A percentile compares a stretch with the other conserved stretches of the same genome.
Conservation (phyloP, 2,888 invertebrate species). For the Leptinotarsa rubiginosa region DNA sequence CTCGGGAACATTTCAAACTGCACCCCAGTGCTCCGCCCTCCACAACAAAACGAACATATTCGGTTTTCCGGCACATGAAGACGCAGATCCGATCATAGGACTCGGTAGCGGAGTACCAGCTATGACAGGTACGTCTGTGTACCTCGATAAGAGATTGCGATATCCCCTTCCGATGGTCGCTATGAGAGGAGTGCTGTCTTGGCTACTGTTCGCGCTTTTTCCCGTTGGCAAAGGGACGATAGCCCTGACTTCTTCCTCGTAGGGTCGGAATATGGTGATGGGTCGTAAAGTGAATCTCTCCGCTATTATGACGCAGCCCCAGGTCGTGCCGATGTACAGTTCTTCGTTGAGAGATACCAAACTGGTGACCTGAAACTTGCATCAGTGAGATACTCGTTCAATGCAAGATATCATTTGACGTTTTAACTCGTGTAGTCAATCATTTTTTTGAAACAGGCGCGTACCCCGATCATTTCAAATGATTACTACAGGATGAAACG, state of each 20-base stretch:
- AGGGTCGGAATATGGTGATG: conserved; percentile 92
- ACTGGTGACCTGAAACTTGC: conserved; percentile 71
- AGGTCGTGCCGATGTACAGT: conserved; percentile 92
- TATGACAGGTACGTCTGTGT: conserved; percentile 69
- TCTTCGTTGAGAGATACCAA: conserved; percentile 76
- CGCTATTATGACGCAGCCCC: conserved; percentile 94
- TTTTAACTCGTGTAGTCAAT: too few species aligned
- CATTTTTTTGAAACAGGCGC: too few species aligned
- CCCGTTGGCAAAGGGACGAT: conserved; percentile 71
- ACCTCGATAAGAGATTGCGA: conserved; percentile 78
- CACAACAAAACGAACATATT: conserved; percentile 78
- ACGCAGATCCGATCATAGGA: conserved; percentile 54
- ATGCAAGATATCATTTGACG: too few species aligned
- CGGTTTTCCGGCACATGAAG: conserved; percentile 45
- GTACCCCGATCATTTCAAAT: too few species aligned
- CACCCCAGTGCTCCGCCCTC: conserved; percentile 79
- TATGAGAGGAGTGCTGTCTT: conserved; percentile 61
- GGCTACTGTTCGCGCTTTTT: conserved; percentile 32
- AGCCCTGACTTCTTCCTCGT: conserved; percentile 81
- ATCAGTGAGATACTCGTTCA: not conserved
- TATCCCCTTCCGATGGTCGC: conserved; percentile 82
- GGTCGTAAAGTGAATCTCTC: conserved; percentile 85
- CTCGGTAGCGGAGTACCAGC: conserved; percentile 63
- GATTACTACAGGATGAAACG: too few species aligned
- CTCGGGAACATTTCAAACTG: conserved; percentile 54